Base-by-base conservation (phyloP, 2,113 vertebrate species). In the Rhinogobius similis region DNA sequence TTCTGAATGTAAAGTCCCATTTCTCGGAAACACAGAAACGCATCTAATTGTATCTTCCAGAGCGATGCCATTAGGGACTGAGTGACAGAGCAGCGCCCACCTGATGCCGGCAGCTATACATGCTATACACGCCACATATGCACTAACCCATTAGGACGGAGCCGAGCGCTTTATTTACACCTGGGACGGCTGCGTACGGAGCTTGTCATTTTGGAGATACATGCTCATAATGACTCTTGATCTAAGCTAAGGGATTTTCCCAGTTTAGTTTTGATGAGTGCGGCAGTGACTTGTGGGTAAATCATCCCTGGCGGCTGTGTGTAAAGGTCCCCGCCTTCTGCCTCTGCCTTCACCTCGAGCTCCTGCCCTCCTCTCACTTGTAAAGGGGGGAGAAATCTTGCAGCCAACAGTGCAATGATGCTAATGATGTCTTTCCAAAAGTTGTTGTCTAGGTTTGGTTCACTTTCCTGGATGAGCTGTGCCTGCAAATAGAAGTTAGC, bases 291-390 rank as follows among this genome's bases (percentile, higher is more conserved):
- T 41, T 75, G 79, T 71, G 68, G 71, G 63, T 79, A 78, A 86
- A 87, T 73, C 71, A 65, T 85, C 75, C 65, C 70, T 78, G 86
- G 76, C 70, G 67, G 62, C 43, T 41, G 72, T 75, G 72, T 84
- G 72, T 5, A 2, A 36, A 62, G 76, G 44, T 84, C 68, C 38
- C 80, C 64, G 63, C 83, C 72, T 50, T 70, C 85, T 69, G 74
- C 73, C 79, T 79, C 82, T 83, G 76, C 74, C 84, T 85, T 82
- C 75, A 75, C 79, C 77, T 67, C 73, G 23, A 53, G 75, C 72
- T 65, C 65, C 41, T 53, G 70, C 64, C 44, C 41, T 70, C 59
- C 65, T 11, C n/a, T 2, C 58, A n/a, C 64, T 69, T 29, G 55
- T 26, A 26, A 29, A 1, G 5, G 55, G 26, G 24, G 24, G 55